Base-by-base conservation (phyloP, 2,888 invertebrate species). In the Atethmia centrago region DNA sequence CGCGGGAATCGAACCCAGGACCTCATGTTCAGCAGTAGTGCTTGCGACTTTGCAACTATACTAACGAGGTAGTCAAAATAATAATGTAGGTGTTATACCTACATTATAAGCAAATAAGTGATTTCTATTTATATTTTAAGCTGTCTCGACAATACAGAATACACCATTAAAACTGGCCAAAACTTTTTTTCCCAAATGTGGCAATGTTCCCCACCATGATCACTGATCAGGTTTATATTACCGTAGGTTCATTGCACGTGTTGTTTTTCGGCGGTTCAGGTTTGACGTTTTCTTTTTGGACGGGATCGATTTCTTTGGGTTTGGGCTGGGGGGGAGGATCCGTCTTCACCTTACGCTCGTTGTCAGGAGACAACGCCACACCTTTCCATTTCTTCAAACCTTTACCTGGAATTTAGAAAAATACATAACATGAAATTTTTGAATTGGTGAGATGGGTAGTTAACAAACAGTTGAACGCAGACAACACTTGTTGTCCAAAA, bases 331-430 rank as follows among this genome's bases (percentile, higher is more conserved):
- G 88, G 75, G 89, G 87, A 31, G 88, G 86, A 67, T 91, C 92
- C 28, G 87, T 86, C 84, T 91, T 96, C 69, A 87, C 83, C 88
- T 95, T 94, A 72, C 96, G 94, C 84, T 97, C 97, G 85, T 97
- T 97, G 82, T 97, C 97, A 7, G 97, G 97, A 28, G 97, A 97
- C 88, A 98, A 96, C 82, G 97, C 97, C 62, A 97, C 97, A 65
- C 97, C 98, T 93, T 98, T 98, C 98, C 98, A 98, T 95, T 98
- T 98, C 87, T 97, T 96, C 88, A 98, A 94, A 66, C 97, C 97
- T 84, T 97, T 97, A 28, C 90, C 96, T 92, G 94, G 87, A 90
- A 84, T 66, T 65, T 42, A 40, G 3, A 31, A 1, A 63, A 21
- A 42, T 25, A 47, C 9, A 3, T 56, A 0, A 3, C 19, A 64